Conservation (phyloP, 1,140 invertebrate species). For the Sitodiplosis mosellana region DNA sequence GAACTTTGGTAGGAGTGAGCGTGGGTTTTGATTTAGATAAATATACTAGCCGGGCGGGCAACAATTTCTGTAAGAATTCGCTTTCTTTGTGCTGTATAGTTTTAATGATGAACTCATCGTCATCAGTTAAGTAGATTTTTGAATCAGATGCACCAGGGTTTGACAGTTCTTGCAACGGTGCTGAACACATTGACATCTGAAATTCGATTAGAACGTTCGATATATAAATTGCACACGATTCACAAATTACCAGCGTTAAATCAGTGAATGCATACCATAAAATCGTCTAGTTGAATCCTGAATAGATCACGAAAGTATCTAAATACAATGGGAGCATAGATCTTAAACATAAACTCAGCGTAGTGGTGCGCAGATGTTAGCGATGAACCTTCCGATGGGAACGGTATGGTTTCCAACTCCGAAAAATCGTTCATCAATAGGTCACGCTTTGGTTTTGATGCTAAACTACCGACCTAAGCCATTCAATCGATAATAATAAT, state of each 20-base stretch:
- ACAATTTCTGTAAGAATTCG: slow-evolving; percentile 95
- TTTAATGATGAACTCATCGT: slow-evolving; percentile 99
- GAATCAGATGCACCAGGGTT: slow-evolving; percentile 98
- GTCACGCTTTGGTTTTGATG: slow-evolving; percentile 93
- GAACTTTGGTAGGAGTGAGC: slow-evolving; percentile 96
- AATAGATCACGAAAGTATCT: slow-evolving; percentile 98
- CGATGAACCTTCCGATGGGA: slow-evolving; percentile 78
- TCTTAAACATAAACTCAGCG: slow-evolving; percentile 89
- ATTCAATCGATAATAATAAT: too few species aligned
- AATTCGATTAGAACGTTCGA: slow-evolving; percentile 11
- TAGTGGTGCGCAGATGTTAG: slow-evolving; percentile 79
- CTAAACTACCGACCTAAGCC: slow-evolving; percentile 85
- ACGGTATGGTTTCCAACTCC: slow-evolving; percentile 94
- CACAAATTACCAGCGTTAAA: neutral
- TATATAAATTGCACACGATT: neutral
- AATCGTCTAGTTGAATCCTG: slow-evolving; percentile 96
- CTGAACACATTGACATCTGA: slow-evolving; percentile 92
- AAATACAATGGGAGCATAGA: slow-evolving; percentile 98
- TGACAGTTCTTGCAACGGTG: slow-evolving; percentile 79
- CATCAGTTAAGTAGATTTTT: slow-evolving; percentile 96
- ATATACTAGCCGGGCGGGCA: slow-evolving; percentile 92
- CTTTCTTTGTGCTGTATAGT: slow-evolving; percentile 99
- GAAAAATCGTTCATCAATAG: slow-evolving; percentile 98
- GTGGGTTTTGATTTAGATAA: slow-evolving; percentile 79
- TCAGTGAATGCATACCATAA: slow-evolving; percentile 55